phyloP scores from a whole-genome alignment of 1,140 invertebrate genomes.

The Sarcophaga peregrina region DNA sequence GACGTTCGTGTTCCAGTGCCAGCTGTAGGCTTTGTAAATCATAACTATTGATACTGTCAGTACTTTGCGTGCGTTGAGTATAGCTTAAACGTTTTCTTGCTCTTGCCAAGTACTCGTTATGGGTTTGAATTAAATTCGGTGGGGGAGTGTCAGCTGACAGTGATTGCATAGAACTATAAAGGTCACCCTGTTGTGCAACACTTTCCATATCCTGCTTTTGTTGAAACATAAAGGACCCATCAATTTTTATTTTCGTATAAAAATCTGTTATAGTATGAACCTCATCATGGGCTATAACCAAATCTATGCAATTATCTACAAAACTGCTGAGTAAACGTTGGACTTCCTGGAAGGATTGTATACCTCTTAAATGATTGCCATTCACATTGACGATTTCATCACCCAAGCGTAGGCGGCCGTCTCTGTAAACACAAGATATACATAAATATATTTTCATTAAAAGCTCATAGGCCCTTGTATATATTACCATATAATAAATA shows the following conservation, averaged over 20 bases:
- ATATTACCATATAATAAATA: not conserved
- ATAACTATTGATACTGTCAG: slow-evolving; percentile 58
- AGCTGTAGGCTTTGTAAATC: slow-evolving; percentile 57
- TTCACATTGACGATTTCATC: slow-evolving; percentile 91
- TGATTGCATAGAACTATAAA: slow-evolving; percentile 37
- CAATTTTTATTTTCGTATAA: slow-evolving; percentile 64
- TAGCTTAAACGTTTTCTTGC: slow-evolving; percentile 54
- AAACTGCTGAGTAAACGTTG: slow-evolving; percentile 68
- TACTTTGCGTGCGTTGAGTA: slow-evolving; percentile 58
- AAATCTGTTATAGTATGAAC: slow-evolving; percentile 62
- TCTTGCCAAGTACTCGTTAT: slow-evolving; percentile 41
- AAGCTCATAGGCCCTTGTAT: not conserved
- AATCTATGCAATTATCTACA: slow-evolving; percentile 69
- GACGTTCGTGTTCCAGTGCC: slow-evolving; percentile 48
- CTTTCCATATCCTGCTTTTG: slow-evolving; percentile 41
- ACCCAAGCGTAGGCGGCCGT: slow-evolving; percentile 81
- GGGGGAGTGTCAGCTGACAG: not conserved
- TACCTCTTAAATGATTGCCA: slow-evolving; percentile 79
- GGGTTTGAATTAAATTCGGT: not conserved
- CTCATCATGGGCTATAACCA: slow-evolving; percentile 73
- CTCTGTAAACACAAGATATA: slow-evolving; percentile 68
- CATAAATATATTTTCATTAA: not conserved
- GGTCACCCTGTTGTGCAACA: not conserved
- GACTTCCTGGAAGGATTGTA: slow-evolving; percentile 74
- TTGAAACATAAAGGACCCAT: slow-evolving; percentile 46